Evolutionary conservation across 37 sponge, comb jelly and placozoan species (phyloP).

Genomic region (Ianthella basta): DNA sequence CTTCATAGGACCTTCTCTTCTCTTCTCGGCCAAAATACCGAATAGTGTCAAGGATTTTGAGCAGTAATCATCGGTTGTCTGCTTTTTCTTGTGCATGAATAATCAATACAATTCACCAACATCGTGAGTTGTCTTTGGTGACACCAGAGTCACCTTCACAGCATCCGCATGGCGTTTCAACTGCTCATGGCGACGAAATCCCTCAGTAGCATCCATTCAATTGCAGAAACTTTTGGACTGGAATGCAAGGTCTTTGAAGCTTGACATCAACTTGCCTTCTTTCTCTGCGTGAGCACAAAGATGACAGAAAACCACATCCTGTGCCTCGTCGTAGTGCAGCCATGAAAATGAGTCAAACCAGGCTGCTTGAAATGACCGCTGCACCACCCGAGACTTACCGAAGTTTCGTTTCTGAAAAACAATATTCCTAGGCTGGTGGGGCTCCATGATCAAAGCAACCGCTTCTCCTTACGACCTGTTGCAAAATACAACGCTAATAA

Average conservation of each 20-base stretch:
- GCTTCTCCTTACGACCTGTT: neutral
- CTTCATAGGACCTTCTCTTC: too few relatives aligned
- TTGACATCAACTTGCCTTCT: neutral
- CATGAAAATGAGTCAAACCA: neutral
- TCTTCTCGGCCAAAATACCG: slow-evolving; percentile 3
- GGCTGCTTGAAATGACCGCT: neutral
- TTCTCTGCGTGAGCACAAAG: neutral
- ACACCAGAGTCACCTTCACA: too few relatives aligned
- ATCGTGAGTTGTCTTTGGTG: neutral
- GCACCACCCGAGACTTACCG: neutral
- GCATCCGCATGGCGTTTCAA: too few relatives aligned
- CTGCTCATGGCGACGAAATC: too few relatives aligned
- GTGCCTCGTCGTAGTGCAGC: slow-evolving; percentile 4
- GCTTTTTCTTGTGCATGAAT: too few relatives aligned
- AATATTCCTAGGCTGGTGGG: neutral
- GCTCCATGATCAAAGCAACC: neutral
- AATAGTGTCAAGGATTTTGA: neutral
- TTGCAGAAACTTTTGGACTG: too few relatives aligned
- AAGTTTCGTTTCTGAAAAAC: neutral
- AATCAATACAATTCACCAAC: neutral
- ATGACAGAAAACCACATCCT: neutral
- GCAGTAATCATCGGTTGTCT: neutral
- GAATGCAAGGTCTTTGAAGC: neutral
- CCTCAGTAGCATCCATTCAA: too few relatives aligned
- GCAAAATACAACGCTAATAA: neutral